Base-by-base conservation (phyloP, 2,888 invertebrate genomes). In the Nycteola revayana region DNA sequence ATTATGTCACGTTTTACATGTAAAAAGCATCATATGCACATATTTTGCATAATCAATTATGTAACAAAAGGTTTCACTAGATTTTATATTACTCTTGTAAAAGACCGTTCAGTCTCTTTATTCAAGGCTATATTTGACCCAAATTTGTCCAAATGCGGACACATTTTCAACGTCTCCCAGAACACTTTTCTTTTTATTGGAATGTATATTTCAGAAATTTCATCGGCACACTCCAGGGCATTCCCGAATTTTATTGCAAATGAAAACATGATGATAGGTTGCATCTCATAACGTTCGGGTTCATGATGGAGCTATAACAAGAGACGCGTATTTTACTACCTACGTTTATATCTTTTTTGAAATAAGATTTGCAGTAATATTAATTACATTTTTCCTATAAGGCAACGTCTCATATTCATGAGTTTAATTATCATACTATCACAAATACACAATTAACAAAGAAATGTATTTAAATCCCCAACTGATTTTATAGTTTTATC, bases 141-240 rank as follows among this genome's bases (percentile, higher is more conserved):
- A 75, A 80, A 78, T 78, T 78, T 79, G 72, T 78, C 71, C 73
- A 70, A 75, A 77, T 75, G 74, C 68, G 75, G 73, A 72, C 75
- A 78, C 75, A 80, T 77, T 79, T 76, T 75, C 74, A 59, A 65
- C 68, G 64, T 75, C 69, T 60, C 65, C 56, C 52, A 54, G 70
- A 73, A 72, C 64, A 76, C 66, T 77, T 77, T 70, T 66, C 58
- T 68, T 75, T 79, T 78, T 80, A 80, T 80, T 75, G 67, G 66
- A 73, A 76, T 71, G 66, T 75, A 76, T 75, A 78, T 75, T 76
- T 75, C 66, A 63, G 72, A 66, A 69, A 69, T 73, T 66, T 67
- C 64, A 70, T 71, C 60, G 62, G 50, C 47, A 61, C 56, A 58
- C 59, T 51, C 52, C 32, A 42, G 47, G 49, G 49, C 59, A 49